These are phyloP conservation scores for Aurelia coerulea DNA, from an alignment of 30 jellyfish, hydroid and myxozoan genomes.

Conservation along the genomic window DNA sequence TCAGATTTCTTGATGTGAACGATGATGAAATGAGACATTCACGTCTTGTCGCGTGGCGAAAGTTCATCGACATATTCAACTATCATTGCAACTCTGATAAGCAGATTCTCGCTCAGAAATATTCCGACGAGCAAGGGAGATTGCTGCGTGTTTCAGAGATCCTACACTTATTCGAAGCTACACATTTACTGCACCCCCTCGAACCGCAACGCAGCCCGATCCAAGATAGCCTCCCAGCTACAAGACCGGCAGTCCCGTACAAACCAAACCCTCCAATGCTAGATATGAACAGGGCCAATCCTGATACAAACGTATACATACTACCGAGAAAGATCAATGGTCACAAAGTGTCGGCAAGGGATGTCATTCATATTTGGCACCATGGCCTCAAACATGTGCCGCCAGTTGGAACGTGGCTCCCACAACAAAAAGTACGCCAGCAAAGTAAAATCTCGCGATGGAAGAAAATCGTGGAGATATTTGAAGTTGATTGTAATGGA, in stretches of 20 bases:
- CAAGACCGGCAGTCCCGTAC: constrained; percentile 26
- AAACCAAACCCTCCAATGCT: constrained; percentile 31
- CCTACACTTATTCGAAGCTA: constrained; percentile 58
- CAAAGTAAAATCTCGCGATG: constrained; percentile 96
- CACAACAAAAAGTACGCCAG: constrained; percentile 89
- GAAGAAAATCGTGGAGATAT: constrained; percentile 89
- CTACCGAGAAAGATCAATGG: constrained; percentile 94
- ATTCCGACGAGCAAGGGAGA: constrained; percentile 77
- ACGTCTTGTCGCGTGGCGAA: constrained; percentile 78
- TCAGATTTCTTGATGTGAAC: constrained; percentile 51
- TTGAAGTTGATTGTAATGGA: constrained; percentile 74
- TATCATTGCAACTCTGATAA: constrained; percentile 75
- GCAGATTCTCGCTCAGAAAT: constrained; percentile 64
- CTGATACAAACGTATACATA: constrained; percentile 34
- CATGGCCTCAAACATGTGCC: constrained; percentile 83
- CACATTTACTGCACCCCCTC: constrained; percentile 9
- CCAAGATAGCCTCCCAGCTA: background rate
- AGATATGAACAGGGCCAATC: constrained; percentile 29
- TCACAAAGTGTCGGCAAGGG: constrained; percentile 86
- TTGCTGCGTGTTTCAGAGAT: constrained; percentile 82
- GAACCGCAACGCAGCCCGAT: background rate
- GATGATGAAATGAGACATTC: constrained; percentile 43
- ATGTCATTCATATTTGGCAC: constrained; percentile 87
- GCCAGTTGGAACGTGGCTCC: constrained; percentile 84
- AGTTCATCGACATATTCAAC: constrained; percentile 78